Conservation (phyloP, 2,113 vertebrate species). For the Oxyruncus cristatus region DNA sequence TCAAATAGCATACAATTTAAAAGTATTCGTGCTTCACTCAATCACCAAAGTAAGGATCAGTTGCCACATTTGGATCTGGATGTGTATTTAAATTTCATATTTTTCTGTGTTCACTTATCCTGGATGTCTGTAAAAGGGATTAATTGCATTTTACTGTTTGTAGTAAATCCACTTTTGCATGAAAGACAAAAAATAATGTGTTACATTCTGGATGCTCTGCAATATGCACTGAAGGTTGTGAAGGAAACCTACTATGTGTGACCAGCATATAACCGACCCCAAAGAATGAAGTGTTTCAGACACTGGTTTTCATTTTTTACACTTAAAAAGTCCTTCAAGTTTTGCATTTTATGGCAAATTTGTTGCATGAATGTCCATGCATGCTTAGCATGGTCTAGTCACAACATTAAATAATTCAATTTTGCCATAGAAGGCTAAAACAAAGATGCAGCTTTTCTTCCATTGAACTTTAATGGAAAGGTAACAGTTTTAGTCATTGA, state of each 20-base stretch:
- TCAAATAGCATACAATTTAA: constrained; percentile 18
- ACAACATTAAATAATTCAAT: neutral
- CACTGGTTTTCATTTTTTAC: neutral
- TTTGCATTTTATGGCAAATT: neutral
- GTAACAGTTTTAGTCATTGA: neutral
- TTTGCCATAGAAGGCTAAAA: neutral
- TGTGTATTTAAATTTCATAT: constrained; percentile 5
- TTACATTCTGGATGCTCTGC: neutral
- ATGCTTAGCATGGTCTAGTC: neutral
- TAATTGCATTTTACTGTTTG: constrained; percentile 42
- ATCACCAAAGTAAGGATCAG: neutral
- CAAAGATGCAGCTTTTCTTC: neutral
- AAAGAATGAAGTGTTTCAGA: neutral
- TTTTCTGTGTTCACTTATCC: neutral
- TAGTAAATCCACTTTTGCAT: constrained; percentile 18
- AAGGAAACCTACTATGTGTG: neutral
- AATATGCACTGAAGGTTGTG: neutral
- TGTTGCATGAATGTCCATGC: neutral
- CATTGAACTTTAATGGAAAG: neutral
- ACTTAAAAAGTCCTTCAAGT: neutral
- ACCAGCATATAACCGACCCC: neutral
- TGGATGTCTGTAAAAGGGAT: neutral
- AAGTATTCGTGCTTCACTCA: neutral
- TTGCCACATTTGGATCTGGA: neutral
- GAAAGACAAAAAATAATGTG: constrained; percentile 20